Evolutionary conservation across 30 jellyfish, hydroid and myxozoan species (phyloP).

Genomic region (Mastigias papua): DNA sequence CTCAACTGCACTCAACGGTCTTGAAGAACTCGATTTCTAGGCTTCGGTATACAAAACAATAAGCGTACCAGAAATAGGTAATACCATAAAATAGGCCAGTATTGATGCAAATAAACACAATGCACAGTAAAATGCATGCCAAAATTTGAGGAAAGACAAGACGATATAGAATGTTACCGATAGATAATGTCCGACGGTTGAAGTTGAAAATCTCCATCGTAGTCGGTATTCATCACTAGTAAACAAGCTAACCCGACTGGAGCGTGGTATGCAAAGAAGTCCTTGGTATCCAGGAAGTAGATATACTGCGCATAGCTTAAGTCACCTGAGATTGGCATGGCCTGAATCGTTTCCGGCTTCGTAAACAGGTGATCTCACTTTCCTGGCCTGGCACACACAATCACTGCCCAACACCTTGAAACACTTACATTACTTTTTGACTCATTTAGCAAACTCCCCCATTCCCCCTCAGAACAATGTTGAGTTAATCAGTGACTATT

Average conservation of each 20-base stretch:
- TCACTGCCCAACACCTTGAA: background rate
- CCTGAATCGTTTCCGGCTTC: slow-evolving; percentile 8
- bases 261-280: background rate
- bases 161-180: background rate
- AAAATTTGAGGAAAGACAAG: background rate
- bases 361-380: background rate
- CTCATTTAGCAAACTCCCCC: background rate
- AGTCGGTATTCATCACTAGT: background rate
- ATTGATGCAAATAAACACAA: background rate
- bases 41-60: background rate
- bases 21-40: too few relatives aligned
- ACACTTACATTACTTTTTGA: background rate
- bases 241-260: background rate
- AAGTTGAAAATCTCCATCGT: slow-evolving; percentile 1
- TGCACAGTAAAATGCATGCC: background rate
- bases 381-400: background rate
- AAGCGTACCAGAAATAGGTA: background rate
- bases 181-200: background rate
- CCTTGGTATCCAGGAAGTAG: slow-evolving; percentile 3
- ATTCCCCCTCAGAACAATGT: background rate
- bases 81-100: background rate
- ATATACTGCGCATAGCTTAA: background rate
- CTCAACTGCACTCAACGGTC: too few relatives aligned
- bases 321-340: slow-evolving; percentile 4
- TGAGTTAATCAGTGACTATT: too few relatives aligned